Conservation (phyloP, 1,140 invertebrate species). For the Drosophila yakuba region DNA sequence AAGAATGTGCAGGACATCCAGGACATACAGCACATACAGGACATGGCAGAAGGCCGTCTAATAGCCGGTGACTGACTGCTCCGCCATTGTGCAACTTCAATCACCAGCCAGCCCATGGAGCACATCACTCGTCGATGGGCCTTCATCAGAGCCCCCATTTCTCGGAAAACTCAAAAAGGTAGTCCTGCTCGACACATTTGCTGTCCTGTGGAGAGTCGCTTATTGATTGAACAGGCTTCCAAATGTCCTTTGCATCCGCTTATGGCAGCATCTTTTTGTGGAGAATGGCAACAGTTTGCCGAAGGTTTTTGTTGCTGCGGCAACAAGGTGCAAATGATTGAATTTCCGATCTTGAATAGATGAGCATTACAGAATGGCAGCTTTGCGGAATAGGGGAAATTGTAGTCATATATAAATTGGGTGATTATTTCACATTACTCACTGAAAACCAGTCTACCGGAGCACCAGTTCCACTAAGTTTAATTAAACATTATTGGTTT, state of each 20-base stretch:
- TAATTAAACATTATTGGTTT: too few species aligned
- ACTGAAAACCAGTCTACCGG: too few species aligned
- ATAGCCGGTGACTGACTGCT: slow-evolving; percentile 41
- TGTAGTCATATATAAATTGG: too few species aligned
- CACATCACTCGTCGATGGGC: slow-evolving; percentile 48
- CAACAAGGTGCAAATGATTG: slow-evolving; percentile 7
- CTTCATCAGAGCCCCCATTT: neutral
- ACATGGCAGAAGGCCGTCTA: slow-evolving; percentile 33
- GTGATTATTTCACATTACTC: too few species aligned
- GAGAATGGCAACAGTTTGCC: slow-evolving; percentile 9
- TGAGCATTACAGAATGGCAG: too few species aligned
- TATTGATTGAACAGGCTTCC: slow-evolving; percentile 47
- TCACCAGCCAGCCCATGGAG: slow-evolving; percentile 51
- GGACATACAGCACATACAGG: slow-evolving; percentile 19
- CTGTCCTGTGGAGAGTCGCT: slow-evolving; percentile 55
- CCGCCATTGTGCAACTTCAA: slow-evolving; percentile 61
- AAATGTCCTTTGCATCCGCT: slow-evolving; percentile 14
- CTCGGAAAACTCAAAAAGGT: slow-evolving; percentile 4
- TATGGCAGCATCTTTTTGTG: slow-evolving; percentile 12
- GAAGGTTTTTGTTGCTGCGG: slow-evolving; percentile 3
- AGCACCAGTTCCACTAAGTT: too few species aligned
- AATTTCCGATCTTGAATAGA: neutral
- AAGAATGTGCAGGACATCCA: slow-evolving; percentile 1
- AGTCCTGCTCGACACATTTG: slow-evolving; percentile 40
- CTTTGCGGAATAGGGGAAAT: too few species aligned